Conservation (phyloP, 2,888 invertebrate species). For the Fissipunctia ypsillon region DNA sequence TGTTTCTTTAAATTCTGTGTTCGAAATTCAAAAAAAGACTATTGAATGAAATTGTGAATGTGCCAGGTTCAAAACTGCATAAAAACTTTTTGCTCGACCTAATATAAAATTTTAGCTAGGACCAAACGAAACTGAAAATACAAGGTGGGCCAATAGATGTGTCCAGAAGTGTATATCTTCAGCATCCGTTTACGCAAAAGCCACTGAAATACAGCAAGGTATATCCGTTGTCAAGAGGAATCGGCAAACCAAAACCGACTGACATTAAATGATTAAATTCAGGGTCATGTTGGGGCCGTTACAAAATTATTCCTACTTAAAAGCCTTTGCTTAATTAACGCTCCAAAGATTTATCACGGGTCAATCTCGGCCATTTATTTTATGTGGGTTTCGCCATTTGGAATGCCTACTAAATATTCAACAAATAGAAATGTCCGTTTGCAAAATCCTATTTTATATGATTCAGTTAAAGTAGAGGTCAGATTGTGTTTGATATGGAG, state of each 20-base stretch:
- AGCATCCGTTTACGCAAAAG: not conserved
- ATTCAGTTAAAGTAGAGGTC: slow-evolving; percentile 44
- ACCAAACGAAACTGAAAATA: too few relatives aligned
- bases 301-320: slow-evolving; percentile 61
- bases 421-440: slow-evolving; percentile 62
- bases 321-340: slow-evolving; percentile 69
- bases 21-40: too few relatives aligned
- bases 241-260: slow-evolving; percentile 3
- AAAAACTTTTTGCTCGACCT: too few relatives aligned
- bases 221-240: slow-evolving; percentile 19
- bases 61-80: too few relatives aligned
- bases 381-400: slow-evolving; percentile 63
- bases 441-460: slow-evolving; percentile 56
- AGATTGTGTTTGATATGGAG: slow-evolving; percentile 20
- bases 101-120: too few relatives aligned
- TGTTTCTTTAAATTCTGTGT: too few relatives aligned
- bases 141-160: too few relatives aligned
- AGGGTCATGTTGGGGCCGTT: slow-evolving; percentile 48
- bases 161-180: too few relatives aligned
- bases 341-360: slow-evolving; percentile 69
- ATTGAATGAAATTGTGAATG: too few relatives aligned
- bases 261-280: slow-evolving; percentile 52
- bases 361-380: slow-evolving; percentile 69
- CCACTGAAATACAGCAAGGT: not conserved
- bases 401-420: slow-evolving; percentile 61